A percentile compares a stretch with the other conserved stretches of the same genome.
Evolutionary conservation across 2,113 vertebrate species (phyloP).

Genomic region (Motacilla alba): DNA sequence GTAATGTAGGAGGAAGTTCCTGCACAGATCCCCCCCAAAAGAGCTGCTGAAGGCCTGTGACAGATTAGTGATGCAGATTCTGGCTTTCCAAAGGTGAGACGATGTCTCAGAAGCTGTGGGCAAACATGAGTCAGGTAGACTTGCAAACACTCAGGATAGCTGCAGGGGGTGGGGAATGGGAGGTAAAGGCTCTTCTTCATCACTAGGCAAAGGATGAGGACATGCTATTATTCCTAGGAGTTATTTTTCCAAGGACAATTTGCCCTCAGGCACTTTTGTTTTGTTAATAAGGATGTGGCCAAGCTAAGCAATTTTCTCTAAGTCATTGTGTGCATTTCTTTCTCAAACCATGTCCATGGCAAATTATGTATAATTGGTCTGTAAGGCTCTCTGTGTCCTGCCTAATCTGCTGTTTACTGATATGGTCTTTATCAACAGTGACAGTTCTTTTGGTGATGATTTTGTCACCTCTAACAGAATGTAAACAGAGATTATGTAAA

Average conservation of each 20-base stretch:
- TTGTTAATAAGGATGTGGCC: constrained; percentile 40
- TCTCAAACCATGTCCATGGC: constrained; percentile 40
- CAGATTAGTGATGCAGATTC: neutral
- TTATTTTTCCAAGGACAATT: constrained; percentile 46
- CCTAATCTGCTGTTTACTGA: constrained; percentile 55
- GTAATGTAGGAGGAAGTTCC: neutral
- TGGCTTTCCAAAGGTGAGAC: neutral
- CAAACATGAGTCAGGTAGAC: neutral
- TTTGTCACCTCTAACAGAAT: constrained; percentile 51
- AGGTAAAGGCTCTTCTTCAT: neutral
- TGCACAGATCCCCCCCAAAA: neutral
- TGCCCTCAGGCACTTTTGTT: neutral
- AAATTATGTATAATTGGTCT: constrained; percentile 55
- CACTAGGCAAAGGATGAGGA: neutral
- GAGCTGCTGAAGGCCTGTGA: neutral
- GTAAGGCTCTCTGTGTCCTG: constrained; percentile 25
- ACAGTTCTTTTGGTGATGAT: neutral
- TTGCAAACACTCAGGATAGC: neutral
- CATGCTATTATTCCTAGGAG: neutral
- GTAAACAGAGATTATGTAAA: constrained; percentile 41
- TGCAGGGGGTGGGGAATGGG: neutral
- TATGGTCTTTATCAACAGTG: constrained; percentile 29
- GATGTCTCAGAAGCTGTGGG: neutral
- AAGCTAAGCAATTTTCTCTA: constrained; percentile 56
- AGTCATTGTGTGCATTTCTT: constrained; percentile 33